Percentiles rank a stretch among this genome's conserved stretches.
Evolutionary conservation across 2,888 invertebrate genomes (phyloP).

Genomic region (Halictus ligatus): DNA sequence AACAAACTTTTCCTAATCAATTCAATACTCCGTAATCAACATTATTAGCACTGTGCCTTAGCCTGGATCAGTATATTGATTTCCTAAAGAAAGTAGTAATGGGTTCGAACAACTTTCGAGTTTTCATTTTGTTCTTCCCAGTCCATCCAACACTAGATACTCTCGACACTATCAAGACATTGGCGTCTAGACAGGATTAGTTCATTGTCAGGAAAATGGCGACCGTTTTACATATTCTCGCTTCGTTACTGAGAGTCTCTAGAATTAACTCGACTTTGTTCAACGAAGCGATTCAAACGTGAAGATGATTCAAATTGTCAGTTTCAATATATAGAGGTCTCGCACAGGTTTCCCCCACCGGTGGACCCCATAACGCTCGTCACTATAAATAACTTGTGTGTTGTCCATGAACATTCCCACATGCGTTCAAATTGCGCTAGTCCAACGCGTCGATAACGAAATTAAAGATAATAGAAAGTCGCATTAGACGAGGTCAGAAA

Average conservation of each 20-base stretch:
- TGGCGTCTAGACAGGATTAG: no score
- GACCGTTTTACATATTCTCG: neutral
- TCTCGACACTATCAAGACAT: neutral
- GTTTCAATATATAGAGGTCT: neutral
- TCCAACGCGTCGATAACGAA: conserved; percentile 11
- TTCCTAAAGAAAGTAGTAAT: neutral
- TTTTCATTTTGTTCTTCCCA: neutral
- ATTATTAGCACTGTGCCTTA: no score
- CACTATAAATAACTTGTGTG: neutral
- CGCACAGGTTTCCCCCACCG: neutral
- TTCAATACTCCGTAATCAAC: no score
- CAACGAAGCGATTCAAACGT: neutral
- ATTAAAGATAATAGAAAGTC: conserved; percentile 34
- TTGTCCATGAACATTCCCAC: neutral
- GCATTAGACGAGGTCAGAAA: conserved; percentile 5
- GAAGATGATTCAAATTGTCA: neutral
- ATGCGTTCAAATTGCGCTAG: neutral
- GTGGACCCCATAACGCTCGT: neutral
- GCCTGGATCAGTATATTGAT: no score
- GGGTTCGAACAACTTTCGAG: neutral
- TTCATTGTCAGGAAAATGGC: neutral
- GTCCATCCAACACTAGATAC: neutral
- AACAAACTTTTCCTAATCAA: no score
- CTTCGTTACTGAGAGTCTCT: neutral
- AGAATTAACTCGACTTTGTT: neutral